Percentiles rank a stretch among this genome's conserved stretches.
Evolutionary conservation across 2,888 invertebrate genomes (phyloP).

Genomic region (Leptura quadrifasciata): DNA sequence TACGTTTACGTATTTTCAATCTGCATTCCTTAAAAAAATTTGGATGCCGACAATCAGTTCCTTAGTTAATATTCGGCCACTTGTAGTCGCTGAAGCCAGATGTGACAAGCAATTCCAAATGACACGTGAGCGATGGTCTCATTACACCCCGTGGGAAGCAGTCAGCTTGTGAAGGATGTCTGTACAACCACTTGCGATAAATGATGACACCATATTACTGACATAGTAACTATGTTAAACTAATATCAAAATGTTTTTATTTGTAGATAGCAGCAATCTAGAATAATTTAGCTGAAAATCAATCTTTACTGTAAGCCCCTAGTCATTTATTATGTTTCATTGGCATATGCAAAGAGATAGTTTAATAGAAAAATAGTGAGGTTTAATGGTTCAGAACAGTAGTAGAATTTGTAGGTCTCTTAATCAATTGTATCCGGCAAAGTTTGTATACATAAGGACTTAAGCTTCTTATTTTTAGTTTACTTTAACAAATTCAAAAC

Average conservation of each 20-base stretch:
- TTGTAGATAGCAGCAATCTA: conserved; percentile 24
- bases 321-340: conserved; percentile 4
- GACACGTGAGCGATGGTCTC: conserved; percentile 67
- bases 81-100: conserved; percentile 30
- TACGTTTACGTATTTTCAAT: background rate
- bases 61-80: conserved; percentile 34
- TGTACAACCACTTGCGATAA: conserved; percentile 37
- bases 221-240: conserved; percentile 10
- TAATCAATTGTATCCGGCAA: no score
- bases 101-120: conserved; percentile 47
- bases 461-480: no score
- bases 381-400: no score
- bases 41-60: background rate
- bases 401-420: no score
- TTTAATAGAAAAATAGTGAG: background rate
- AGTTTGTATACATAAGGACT: no score
- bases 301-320: conserved; percentile 19
- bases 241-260: conserved; percentile 26
- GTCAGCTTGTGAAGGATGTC: conserved; percentile 42
- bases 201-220: conserved; percentile 31
- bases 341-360: background rate
- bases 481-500: no score
- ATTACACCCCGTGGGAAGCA: conserved; percentile 65
- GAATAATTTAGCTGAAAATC: conserved; percentile 9
- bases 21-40: conserved; percentile 5